Conservation (phyloP, 2,888 invertebrate genomes). For the Rapana venosa region DNA sequence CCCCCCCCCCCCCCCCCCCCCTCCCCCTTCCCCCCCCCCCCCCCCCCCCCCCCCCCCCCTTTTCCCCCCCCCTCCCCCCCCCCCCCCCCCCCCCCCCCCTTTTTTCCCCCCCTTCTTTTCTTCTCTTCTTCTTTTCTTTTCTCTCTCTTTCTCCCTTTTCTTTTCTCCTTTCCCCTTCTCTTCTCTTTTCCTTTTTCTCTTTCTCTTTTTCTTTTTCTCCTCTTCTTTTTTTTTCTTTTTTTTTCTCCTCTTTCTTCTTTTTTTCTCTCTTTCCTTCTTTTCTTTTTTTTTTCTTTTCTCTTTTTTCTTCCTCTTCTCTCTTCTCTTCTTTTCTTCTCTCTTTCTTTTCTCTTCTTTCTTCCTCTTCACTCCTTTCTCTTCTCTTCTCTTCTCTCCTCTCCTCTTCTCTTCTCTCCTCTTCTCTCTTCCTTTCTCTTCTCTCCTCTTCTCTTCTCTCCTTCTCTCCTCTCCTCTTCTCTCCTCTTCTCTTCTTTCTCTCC, state of each 20-base stretch:
- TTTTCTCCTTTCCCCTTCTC: neutral
- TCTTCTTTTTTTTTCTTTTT: neutral
- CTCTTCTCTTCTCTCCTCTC: neutral
- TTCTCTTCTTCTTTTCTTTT: neutral
- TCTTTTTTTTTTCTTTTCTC: neutral
- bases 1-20: neutral
- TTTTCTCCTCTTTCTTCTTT: neutral
- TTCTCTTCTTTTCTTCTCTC: neutral
- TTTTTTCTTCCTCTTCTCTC: neutral
- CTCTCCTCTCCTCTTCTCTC: neutral
- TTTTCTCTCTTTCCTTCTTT: neutral
- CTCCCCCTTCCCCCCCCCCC: neutral
- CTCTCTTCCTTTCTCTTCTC: neutral
- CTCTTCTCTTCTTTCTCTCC: too few species aligned
- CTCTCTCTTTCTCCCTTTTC: neutral
- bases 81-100: neutral
- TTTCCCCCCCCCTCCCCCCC: too few species aligned
- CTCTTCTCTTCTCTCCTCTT: neutral
- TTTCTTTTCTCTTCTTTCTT: neutral
- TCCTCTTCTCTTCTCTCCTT: neutral
- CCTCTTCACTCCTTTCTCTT: neutral
- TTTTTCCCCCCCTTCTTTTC: neutral
- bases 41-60: neutral
- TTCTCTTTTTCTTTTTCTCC: neutral
- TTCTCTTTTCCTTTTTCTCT: neutral